Base-by-base conservation (phyloP, 2,113 vertebrate genomes). In the Menidia beryllina region DNA sequence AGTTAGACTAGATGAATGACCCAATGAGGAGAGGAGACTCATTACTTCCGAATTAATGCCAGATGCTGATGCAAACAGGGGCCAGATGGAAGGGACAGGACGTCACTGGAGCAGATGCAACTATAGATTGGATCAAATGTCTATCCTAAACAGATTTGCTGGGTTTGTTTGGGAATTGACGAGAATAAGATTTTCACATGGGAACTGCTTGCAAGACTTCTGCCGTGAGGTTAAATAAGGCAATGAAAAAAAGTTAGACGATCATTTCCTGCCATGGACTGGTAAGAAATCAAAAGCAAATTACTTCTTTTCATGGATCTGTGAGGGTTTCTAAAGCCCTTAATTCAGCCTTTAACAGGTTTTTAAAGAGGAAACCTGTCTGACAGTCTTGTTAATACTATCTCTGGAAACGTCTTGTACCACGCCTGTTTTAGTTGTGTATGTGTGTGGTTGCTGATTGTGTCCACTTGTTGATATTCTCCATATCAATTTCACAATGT, bases 31-130 rank as follows among this genome's bases (percentile, higher is more conserved):
- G 49, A 47, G 77, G 83, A 83, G 86, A 80, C 88, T 90, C 89
- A 87, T 91, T 90, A 91, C 78, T 24, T 85, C 78, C 81, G 82
- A 63, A 72, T 91, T 90, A 91, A 81, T 60, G 76, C 87, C 89
- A 91, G 88, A 91, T 83, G 86, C 82, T 69, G 47, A 85, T 76
- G 63, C 78, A 25, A 55, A 70, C 56, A 60, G 71, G 69, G 70
- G 78, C 79, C 66, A 80, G 68, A 75, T 51, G 56, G 75, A 65
- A 85, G 64, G 75, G 63, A 39, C 66, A 67, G 81, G 75, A 87
- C 79, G 24, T 73, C 80, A 82, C 34, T 49, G 41, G 47, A 77
- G 74, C 88, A 91, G 87, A 88, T 77, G 78, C 81, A 70, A 72
- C 69, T 45, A 19, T 20, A 85, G 85, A 92, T 91, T 88, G 76